phyloP scores from a whole-genome alignment of 2,797 vertebrate genomes.

The Graptemys geographica region DNA sequence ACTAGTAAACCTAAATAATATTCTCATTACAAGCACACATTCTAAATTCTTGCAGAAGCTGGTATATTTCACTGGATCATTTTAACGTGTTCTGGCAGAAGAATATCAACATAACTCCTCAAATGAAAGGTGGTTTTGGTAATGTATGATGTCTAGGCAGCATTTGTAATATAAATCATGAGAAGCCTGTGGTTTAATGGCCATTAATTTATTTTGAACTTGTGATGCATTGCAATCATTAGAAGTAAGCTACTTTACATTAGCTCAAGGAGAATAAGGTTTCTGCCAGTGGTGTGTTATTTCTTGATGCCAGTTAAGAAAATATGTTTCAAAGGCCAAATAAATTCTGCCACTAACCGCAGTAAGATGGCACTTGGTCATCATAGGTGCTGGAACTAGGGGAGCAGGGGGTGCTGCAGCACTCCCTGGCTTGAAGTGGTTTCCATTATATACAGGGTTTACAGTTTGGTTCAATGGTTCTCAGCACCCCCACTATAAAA shows the following conservation, averaged over 20 bases:
- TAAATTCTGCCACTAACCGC: neutral
- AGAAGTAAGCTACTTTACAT: conserved; percentile 51
- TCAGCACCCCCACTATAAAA: too few species aligned
- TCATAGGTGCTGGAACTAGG: too few species aligned
- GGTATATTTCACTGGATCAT: conserved; percentile 54
- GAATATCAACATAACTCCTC: conserved; percentile 56
- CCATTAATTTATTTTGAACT: conserved; percentile 75
- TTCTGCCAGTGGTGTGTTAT: conserved; percentile 35
- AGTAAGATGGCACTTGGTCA: neutral
- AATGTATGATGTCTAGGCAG: conserved; percentile 48
- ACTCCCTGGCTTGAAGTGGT: too few species aligned
- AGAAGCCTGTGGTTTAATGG: conserved; percentile 64
- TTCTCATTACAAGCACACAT: conserved; percentile 49
- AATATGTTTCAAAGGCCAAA: conserved; percentile 20
- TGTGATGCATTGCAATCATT: conserved; percentile 59
- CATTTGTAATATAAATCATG: conserved; percentile 62
- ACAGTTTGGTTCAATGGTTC: too few species aligned
- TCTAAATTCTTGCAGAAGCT: conserved; percentile 42
- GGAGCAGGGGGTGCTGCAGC: too few species aligned
- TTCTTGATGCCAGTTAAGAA: conserved; percentile 33
- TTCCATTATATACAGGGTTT: too few species aligned
- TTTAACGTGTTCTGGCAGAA: conserved; percentile 61
- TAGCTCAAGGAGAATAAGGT: neutral
- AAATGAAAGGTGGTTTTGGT: conserved; percentile 51
- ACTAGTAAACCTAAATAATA: conserved; percentile 53